Evolutionary conservation across 2,888 invertebrate species (phyloP).

Genomic region (Mycalesis mineus): DNA sequence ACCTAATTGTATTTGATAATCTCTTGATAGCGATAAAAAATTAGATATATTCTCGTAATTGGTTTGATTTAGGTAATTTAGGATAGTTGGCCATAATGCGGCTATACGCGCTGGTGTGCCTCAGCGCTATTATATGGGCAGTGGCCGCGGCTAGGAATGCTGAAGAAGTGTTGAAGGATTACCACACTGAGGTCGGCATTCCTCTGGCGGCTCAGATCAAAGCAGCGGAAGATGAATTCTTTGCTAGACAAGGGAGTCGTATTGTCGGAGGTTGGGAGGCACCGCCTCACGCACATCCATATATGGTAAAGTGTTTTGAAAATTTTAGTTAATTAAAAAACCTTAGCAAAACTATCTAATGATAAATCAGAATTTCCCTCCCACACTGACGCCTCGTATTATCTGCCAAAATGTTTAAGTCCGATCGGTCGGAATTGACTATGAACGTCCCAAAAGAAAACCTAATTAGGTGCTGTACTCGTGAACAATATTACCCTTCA

Average conservation of each 20-base stretch:
- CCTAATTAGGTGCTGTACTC: too few species aligned
- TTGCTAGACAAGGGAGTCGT: not conserved
- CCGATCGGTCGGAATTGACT: too few species aligned
- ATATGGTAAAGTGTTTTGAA: slow-evolving; percentile 6
- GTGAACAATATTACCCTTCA: too few species aligned
- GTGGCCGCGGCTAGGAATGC: not conserved
- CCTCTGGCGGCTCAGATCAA: not conserved
- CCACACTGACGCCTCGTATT: too few species aligned
- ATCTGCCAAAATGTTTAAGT: too few species aligned
- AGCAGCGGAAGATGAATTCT: slow-evolving; percentile 1
- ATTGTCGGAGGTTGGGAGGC: slow-evolving; percentile 3
- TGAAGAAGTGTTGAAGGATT: not conserved
- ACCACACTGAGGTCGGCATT: not conserved
- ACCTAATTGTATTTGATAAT: too few species aligned
- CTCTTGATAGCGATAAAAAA: not conserved
- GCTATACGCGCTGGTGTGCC: not conserved
- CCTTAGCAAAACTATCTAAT: too few species aligned
- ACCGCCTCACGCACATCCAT: not conserved
- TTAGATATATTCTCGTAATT: not conserved
- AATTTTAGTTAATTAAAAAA: too few species aligned
- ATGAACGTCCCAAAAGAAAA: too few species aligned
- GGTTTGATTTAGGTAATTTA: not conserved
- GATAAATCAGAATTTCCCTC: too few species aligned
- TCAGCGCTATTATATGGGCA: not conserved
- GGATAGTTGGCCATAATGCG: slow-evolving; percentile 4